These are phyloP conservation scores for Drosophila paramelanica DNA, from an alignment of 2,888 invertebrate species.

Conservation along the genomic window DNA sequence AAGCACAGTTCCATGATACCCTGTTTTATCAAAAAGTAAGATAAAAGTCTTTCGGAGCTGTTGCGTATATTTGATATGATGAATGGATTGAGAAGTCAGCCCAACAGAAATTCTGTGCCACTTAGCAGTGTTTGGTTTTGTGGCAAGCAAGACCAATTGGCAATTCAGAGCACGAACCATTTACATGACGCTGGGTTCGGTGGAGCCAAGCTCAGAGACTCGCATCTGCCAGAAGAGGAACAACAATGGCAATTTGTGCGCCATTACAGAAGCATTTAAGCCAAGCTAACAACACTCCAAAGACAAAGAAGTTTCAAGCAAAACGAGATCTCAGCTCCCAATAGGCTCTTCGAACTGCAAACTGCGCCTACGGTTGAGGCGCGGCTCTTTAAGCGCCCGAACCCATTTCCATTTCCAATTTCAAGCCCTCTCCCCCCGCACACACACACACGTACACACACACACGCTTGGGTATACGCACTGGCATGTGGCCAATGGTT, in stretches of 20 bases:
- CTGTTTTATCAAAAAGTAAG: background rate
- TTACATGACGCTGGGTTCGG: slow-evolving; percentile 44
- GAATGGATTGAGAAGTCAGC: slow-evolving; percentile 2
- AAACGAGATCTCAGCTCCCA: slow-evolving; percentile 15
- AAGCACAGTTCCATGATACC: no score
- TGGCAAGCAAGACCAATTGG: slow-evolving; percentile 10
- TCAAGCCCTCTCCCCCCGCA: slow-evolving; percentile 1
- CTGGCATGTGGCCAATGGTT: slow-evolving; percentile 67
- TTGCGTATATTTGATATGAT: no score
- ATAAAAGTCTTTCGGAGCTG: no score
- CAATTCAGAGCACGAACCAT: slow-evolving; percentile 68
- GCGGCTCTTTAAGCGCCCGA: slow-evolving; percentile 64
- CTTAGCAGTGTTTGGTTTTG: slow-evolving; percentile 21
- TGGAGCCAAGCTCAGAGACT: slow-evolving; percentile 61
- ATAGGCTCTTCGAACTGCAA: slow-evolving; percentile 47
- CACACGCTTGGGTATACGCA: slow-evolving; percentile 54
- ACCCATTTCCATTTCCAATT: slow-evolving; percentile 55
- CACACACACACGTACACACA: background rate
- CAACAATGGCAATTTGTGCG: slow-evolving; percentile 72
- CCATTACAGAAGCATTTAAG: slow-evolving; percentile 75
- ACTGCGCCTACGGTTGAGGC: slow-evolving; percentile 64
- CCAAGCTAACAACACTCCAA: slow-evolving; percentile 57
- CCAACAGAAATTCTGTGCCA: slow-evolving; percentile 41
- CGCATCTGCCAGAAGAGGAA: slow-evolving; percentile 20
- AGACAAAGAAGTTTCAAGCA: slow-evolving; percentile 21